A percentile compares a stretch with the other conserved stretches of the same genome.
These are phyloP conservation scores for Herpetotheres cachinnans DNA, from an alignment of 2,113 vertebrate genomes.

Conservation along the genomic window DNA sequence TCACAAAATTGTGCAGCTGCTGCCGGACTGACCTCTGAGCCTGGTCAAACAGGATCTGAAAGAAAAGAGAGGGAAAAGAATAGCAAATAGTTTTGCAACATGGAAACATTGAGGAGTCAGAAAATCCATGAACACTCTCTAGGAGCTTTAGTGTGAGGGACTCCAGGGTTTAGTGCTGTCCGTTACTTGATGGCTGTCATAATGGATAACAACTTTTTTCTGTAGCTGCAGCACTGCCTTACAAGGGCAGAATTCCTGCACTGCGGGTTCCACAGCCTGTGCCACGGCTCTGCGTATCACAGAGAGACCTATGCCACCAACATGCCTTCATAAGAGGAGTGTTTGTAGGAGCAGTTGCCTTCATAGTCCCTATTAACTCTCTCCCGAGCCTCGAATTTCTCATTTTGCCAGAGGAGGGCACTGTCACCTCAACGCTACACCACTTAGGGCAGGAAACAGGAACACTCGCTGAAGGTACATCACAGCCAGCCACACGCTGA, in stretches of 20 bases:
- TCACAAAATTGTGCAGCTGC: conserved; percentile 94
- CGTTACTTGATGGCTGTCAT: not conserved
- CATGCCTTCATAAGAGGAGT: fast-evolving
- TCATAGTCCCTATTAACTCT: fast-evolving
- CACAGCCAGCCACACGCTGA: not conserved
- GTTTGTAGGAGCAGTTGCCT: not conserved
- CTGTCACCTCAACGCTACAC: not conserved
- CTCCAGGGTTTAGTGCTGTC: not conserved
- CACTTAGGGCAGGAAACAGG: fast-evolving
- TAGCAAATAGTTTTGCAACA: not conserved
- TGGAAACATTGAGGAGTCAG: not conserved
- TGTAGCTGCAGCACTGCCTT: not conserved
- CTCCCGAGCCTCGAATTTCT: not conserved
- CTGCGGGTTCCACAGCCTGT: not conserved
- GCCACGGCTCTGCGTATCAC: not conserved
- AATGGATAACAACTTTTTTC: fast-evolving
- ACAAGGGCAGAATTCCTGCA: not conserved
- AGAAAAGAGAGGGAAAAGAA: not conserved
- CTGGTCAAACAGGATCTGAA: conserved; percentile 95
- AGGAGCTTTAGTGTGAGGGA: not conserved
- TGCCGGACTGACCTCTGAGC: conserved; percentile 94
- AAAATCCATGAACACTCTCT: not conserved
- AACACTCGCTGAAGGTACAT: not conserved
- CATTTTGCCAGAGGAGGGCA: conserved; percentile 1
- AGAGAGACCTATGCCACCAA: not conserved